Evolutionary conservation across 2,113 vertebrate species (phyloP).

Genomic region (Eudyptes chrysolophus): DNA sequence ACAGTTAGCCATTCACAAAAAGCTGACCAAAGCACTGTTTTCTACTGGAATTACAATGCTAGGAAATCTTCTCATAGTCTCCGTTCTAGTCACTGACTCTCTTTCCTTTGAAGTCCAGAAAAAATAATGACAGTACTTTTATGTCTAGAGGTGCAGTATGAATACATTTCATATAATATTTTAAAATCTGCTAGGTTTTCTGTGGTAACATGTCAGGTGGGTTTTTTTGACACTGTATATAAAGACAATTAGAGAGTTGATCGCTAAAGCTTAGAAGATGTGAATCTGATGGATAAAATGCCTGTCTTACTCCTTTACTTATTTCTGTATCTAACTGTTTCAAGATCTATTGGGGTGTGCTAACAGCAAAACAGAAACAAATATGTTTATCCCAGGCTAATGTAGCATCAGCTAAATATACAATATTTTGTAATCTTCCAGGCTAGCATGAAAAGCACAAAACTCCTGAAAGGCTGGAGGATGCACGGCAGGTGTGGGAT

Average conservation of each 20-base stretch:
- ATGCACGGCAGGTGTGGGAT: fast-evolving
- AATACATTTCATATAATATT: background rate
- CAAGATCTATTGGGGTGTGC: background rate
- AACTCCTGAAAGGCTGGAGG: background rate
- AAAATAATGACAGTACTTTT: background rate
- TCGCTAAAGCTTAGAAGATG: background rate
- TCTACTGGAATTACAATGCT: background rate
- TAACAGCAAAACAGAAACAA: background rate
- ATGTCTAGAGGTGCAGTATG: background rate
- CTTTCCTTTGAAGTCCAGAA: background rate
- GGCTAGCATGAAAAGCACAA: background rate
- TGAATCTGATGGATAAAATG: background rate
- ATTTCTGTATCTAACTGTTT: background rate
- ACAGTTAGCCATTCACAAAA: background rate
- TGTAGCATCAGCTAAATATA: background rate
- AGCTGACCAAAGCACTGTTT: background rate
- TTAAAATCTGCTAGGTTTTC: background rate
- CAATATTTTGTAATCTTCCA: background rate
- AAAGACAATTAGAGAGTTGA: background rate
- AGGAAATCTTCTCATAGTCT: background rate
- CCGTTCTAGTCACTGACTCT: background rate
- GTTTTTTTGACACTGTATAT: background rate
- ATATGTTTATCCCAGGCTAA: background rate
- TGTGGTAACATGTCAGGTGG: background rate
- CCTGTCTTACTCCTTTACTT: background rate